These are phyloP conservation scores for Connochaetes taurinus DNA, from an alignment of 2,113 vertebrate genomes.

Conservation along the genomic window DNA sequence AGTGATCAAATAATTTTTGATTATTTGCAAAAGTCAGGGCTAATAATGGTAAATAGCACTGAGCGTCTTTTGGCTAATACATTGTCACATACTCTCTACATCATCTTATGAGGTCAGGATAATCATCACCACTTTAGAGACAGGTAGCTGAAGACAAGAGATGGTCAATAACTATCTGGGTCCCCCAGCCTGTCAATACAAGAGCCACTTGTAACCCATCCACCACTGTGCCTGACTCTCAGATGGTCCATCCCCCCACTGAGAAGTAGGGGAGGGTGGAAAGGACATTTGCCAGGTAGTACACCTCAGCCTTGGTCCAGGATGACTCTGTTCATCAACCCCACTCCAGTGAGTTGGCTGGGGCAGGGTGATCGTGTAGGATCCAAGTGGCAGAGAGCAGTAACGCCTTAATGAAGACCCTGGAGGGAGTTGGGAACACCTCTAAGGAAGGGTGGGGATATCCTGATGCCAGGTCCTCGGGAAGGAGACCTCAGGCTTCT, in stretches of 20 bases:
- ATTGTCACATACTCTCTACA: neutral
- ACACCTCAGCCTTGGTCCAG: neutral
- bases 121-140: neutral
- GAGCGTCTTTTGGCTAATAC: neutral
- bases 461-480: no score
- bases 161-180: neutral
- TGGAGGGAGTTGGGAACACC: neutral
- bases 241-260: neutral
- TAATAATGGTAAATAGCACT: neutral
- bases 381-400: neutral
- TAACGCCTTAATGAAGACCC: neutral
- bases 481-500: neutral
- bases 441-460: neutral
- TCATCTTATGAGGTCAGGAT: neutral
- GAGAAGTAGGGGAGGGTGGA: neutral
- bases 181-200: neutral
- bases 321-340: neutral
- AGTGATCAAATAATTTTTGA: neutral
- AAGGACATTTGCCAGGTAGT: no score
- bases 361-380: neutral
- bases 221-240: neutral
- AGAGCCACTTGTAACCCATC: neutral
- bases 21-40: neutral
- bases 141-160: neutral
- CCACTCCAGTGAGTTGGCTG: neutral